Evolutionary conservation across 2,113 vertebrate genomes (phyloP).

Genomic region (Corvus cornix): DNA sequence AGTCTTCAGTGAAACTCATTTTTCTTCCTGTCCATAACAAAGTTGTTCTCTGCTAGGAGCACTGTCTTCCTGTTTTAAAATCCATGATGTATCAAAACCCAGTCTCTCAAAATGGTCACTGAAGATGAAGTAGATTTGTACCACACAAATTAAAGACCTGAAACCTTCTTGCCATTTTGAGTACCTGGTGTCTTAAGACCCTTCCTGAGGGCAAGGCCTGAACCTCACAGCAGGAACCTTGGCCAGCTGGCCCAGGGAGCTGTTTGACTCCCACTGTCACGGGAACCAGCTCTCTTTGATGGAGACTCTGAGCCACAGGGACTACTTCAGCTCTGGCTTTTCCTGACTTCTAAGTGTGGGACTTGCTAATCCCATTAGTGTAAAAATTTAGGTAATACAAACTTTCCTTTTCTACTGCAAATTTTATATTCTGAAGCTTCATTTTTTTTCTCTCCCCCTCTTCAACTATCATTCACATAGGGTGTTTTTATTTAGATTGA

Average conservation of each 20-base stretch:
- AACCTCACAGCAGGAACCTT: neutral
- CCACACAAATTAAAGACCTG: neutral
- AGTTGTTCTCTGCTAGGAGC: neutral
- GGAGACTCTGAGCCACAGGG: neutral
- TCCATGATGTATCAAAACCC: neutral
- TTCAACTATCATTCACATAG: neutral
- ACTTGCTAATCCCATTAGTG: neutral
- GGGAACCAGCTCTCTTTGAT: neutral
- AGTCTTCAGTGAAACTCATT: neutral
- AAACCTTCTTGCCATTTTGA: neutral
- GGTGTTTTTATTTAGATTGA: neutral
- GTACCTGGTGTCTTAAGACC: neutral
- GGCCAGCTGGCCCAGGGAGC: neutral
- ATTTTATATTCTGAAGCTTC: neutral
- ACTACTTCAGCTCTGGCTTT: neutral
- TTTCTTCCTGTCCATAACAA: neutral
- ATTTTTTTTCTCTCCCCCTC: neutral
- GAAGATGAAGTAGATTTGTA: neutral
- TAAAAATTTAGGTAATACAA: neutral
- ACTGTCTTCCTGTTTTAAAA: neutral
- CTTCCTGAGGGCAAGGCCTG: neutral
- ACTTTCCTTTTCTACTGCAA: neutral
- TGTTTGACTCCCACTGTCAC: neutral
- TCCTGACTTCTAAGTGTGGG: neutral
- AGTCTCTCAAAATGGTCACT: neutral